A percentile compares a stretch with the other conserved stretches of the same genome.
phyloP scores from a whole-genome alignment of 2,797 vertebrate species.

The Peromyscus attwateri region DNA sequence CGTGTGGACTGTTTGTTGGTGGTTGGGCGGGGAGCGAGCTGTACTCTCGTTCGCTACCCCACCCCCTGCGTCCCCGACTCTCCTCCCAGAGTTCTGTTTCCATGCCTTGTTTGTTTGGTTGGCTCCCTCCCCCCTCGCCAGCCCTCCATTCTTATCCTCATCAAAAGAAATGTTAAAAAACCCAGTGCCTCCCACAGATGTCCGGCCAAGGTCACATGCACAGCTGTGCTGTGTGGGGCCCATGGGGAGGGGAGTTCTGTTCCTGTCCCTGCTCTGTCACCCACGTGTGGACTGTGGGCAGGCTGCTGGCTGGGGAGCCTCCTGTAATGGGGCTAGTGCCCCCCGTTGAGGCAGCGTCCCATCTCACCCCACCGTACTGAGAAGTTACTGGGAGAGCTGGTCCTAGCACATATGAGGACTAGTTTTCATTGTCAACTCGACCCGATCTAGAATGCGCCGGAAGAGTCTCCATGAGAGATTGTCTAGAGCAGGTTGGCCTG shows the following conservation, averaged over 20 bases:
- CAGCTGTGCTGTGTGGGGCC: slow-evolving; percentile 24
- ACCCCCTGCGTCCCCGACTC: rapidly evolving
- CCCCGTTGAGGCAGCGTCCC: neutral
- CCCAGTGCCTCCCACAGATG: slow-evolving; percentile 50
- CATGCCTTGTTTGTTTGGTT: neutral
- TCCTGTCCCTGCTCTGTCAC: neutral
- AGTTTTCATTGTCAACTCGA: neutral
- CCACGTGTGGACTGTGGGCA: rapidly evolving
- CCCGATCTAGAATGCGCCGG: neutral
- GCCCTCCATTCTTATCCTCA: neutral
- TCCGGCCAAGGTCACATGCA: neutral
- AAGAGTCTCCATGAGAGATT: neutral
- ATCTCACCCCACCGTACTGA: neutral
- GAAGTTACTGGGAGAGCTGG: neutral
- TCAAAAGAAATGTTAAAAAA: neutral
- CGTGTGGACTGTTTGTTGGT: no score
- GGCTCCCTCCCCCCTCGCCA: neutral
- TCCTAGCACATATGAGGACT: neutral
- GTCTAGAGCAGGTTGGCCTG: neutral
- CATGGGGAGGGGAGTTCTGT: neutral
- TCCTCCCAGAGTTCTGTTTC: neutral
- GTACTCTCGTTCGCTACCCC: no score
- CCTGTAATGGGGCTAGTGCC: neutral
- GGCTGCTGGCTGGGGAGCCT: neutral
- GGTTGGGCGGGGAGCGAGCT: no score